Percentiles rank a stretch among this genome's conserved stretches.
phyloP scores from a whole-genome alignment of 2,888 invertebrate species.

The Ophion slaviceki region DNA sequence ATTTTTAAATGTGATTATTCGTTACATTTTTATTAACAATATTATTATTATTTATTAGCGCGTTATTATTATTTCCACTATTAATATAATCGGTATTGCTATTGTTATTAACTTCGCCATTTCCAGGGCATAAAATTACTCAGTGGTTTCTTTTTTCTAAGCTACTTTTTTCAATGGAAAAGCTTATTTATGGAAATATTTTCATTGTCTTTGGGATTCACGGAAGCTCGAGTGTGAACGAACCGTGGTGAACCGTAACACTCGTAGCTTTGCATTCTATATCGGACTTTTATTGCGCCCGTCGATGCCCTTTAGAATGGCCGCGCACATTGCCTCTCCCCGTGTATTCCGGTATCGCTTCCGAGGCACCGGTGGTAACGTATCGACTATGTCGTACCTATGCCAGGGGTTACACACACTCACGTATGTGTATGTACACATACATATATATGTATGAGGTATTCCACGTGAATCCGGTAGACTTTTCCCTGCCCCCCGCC shows the following conservation, averaged over 20 bases:
- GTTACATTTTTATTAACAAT: no score
- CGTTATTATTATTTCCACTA: no score
- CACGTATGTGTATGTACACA: no score
- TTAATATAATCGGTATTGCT: neutral
- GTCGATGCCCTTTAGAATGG: slow-evolving; percentile 59
- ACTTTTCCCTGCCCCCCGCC: no score
- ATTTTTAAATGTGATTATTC: no score
- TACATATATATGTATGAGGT: neutral
- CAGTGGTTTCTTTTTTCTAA: neutral
- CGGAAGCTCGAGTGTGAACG: slow-evolving; percentile 51
- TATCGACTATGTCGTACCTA: slow-evolving; percentile 16
- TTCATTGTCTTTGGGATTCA: slow-evolving; percentile 15
- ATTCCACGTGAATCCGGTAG: no score
- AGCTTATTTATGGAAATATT: neutral
- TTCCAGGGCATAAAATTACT: neutral
- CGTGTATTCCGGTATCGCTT: slow-evolving; percentile 54
- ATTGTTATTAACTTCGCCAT: neutral
- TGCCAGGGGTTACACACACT: slow-evolving; percentile 2
- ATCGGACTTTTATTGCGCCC: slow-evolving; percentile 48
- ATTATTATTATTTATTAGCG: no score
- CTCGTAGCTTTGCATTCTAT: slow-evolving; percentile 46
- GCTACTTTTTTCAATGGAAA: neutral
- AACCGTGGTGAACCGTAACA: slow-evolving; percentile 57
- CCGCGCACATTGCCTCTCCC: slow-evolving; percentile 14
- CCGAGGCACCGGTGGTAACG: neutral